Base-by-base conservation (phyloP, 2,113 vertebrate genomes). In the Taxidea taxus region DNA sequence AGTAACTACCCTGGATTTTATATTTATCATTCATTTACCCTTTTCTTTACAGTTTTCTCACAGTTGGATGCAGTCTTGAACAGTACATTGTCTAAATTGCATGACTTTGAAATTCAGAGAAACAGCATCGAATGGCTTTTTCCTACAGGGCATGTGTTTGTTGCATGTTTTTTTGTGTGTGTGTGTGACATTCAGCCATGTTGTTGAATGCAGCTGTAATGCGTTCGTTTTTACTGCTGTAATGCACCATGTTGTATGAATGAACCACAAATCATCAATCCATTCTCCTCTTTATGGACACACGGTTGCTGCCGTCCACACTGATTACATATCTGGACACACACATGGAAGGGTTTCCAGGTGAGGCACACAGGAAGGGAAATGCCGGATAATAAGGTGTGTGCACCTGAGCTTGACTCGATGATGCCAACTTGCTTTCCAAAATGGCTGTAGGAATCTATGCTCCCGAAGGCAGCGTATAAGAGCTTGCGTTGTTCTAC, bases 161-260 rank as follows among this genome's bases (percentile, higher is more conserved):
- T 34, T 47, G 10, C 39, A 47, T 11, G 0, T 39, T 60, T 58
- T 18, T 54, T 54, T 54, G 51, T 18, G 6, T 54, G 15, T 16
- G 16, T 14, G 9, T 23, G 34, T 70, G 80, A 56, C 39, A 39
- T 6, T 64, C 42, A 49, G 18, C 2, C 2, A 0, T 1, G 18
- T 7, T 4, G 21, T 42, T 21, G 34, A 49, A 49, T 0, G 3
- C 1, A 39, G 80, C 91, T 39, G 49, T 11, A 7, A 4, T 13
- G 6, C 23, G 7, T 25, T 37, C 7, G 1, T 66, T 87, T 60
- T 34, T 0, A 0, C n/a, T 5, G 70, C 56, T 4, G 0, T 16
- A 1, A 23, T 0, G 0, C 18, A 1, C 70, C 20, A 4, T 8
- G 0, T 18, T 23, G 20, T 14, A 6, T 31, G 23, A 66, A 62